These are phyloP conservation scores for Thomomys bottae DNA, from an alignment of 2,113 vertebrate genomes.

Conservation along the genomic window DNA sequence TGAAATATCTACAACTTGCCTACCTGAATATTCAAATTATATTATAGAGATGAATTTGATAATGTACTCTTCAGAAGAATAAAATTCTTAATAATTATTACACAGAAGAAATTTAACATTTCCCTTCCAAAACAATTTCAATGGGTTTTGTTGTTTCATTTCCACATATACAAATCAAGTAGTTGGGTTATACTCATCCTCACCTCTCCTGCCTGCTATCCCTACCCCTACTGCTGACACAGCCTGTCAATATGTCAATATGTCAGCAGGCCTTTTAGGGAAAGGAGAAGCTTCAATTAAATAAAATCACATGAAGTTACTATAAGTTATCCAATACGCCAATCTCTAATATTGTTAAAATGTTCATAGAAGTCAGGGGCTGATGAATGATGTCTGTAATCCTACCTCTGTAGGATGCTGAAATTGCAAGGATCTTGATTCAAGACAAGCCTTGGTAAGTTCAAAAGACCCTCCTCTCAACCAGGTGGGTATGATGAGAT, in stretches of 20 bases:
- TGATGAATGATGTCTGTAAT: no score
- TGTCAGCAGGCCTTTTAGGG: not conserved
- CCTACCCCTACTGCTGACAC: no score
- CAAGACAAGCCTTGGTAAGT: no score
- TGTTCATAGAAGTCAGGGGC: no score
- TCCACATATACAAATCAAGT: no score
- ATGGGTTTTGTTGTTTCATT: no score
- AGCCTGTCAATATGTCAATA: not conserved
- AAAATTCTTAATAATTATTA: constrained; percentile 20
- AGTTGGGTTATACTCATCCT: no score
- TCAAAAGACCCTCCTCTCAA: no score
- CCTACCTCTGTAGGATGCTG: no score
- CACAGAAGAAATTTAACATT: not conserved
- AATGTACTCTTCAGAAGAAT: not conserved
- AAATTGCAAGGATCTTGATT: no score
- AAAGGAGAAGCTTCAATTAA: not conserved
- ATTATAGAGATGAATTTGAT: not conserved
- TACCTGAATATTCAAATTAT: not conserved
- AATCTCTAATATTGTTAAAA: not conserved
- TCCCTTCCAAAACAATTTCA: not conserved
- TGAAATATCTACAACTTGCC: not conserved
- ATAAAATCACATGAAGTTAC: not conserved
- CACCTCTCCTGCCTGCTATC: no score
- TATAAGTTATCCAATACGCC: not conserved
- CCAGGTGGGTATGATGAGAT: no score